These are phyloP conservation scores for Marcusenius ussheri DNA, from an alignment of 2,113 vertebrate genomes.

Conservation along the genomic window DNA sequence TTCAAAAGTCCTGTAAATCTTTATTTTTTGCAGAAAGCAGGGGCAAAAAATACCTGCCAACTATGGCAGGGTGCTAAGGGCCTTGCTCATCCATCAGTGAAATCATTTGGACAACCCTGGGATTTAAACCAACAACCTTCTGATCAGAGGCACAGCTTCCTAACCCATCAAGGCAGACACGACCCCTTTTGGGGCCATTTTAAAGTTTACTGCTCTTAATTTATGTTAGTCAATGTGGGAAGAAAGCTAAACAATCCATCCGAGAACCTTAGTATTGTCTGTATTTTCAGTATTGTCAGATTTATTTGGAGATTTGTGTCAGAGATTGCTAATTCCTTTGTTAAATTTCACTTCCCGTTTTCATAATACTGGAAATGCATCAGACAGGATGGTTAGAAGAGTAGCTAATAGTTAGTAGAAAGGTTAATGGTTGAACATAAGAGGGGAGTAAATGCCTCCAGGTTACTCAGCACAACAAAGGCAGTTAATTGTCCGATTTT, in stretches of 20 bases:
- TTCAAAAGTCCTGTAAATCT: background rate
- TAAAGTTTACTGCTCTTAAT: background rate
- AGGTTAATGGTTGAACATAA: background rate
- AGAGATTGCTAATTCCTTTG: background rate
- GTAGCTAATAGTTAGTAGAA: background rate
- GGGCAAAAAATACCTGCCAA: background rate
- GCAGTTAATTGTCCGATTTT: background rate
- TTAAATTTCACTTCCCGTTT: background rate
- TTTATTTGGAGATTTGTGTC: background rate
- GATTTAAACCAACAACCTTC: background rate
- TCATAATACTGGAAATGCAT: background rate
- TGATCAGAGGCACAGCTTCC: background rate
- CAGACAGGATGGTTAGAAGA: background rate
- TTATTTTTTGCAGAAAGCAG: background rate
- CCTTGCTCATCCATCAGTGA: background rate
- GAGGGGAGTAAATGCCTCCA: background rate
- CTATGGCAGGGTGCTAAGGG: background rate
- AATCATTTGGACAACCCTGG: background rate
- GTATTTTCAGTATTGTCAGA: background rate
- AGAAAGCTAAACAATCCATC: background rate
- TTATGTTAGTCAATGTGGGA: background rate
- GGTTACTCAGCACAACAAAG: background rate
- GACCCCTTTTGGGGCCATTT: background rate
- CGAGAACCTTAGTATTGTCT: background rate
- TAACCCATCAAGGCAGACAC: background rate